Evolutionary conservation across 2,888 invertebrate genomes (phyloP), one percentile per base, ranked within the genome.

Genomic region (Odontocolon sp.): DNA sequence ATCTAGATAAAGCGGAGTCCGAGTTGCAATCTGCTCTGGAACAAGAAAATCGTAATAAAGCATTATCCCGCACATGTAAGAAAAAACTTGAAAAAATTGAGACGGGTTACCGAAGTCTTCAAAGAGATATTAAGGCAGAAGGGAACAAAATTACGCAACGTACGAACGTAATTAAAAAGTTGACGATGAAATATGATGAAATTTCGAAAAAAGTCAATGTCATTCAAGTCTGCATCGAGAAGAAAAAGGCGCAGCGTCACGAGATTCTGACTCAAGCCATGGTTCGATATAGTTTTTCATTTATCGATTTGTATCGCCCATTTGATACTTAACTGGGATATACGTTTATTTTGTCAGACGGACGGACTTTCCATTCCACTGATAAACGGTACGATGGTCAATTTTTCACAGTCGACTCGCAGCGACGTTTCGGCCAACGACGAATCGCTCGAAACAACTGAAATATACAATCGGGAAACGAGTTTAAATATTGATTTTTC

Each of bases 251-350:
- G 86, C 97, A 98, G 85, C 91, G 97, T 1, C 97, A 98, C 90
- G 95, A 95, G 83, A 94, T 98, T 66, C 92, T 99, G 36, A 93
- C 96, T 81, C 95, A 96, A 89, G 97, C 98, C 92, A 98, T 98
- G 94, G 97, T 96, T 50, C 78, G 78, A 45, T 18, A 21, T 5
- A 1, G 36, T 23, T 47, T 38, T 5, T 2, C 5, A 18, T 33
- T 1, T 4, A 2, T 6, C 33, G n/a, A n/a, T n/a, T n/a, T n/a
- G n/a, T n/a, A n/a, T n/a, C n/a, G n/a, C n/a, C n/a, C n/a, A n/a
- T n/a, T n/a, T n/a, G n/a, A n/a, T n/a, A n/a, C n/a, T n/a, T n/a
- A n/a, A n/a, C n/a, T 33, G 6, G 2, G n/a, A 33, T 14, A 40
- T 14, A 40, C 28, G 2, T 21, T 36, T 45, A 38, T 33, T 16